Percentiles rank a stretch among this genome's conserved stretches.
phyloP scores from a whole-genome alignment of 2,888 invertebrate genomes.

The Dinocampus coccinellae region DNA sequence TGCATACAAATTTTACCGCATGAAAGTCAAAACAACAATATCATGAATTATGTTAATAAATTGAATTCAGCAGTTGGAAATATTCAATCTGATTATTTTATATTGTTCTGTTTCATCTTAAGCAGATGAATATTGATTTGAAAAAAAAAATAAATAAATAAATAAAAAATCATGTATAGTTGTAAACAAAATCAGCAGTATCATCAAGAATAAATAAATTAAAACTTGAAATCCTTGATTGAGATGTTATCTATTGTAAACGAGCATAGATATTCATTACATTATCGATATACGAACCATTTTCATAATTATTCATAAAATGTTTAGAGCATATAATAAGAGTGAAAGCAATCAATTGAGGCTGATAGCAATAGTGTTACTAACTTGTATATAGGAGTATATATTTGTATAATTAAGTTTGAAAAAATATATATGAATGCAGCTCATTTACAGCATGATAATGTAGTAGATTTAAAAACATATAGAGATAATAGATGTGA shows the following conservation, averaged over 20 bases:
- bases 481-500: constrained; percentile 49
- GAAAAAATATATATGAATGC: constrained; percentile 56
- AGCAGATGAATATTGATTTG: too few relatives aligned
- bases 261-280: too few relatives aligned
- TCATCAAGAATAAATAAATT: background rate
- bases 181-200: background rate
- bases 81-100: too few relatives aligned
- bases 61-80: background rate
- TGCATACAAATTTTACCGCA: too few relatives aligned
- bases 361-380: constrained; percentile 68
- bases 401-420: background rate
- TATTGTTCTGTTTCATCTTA: too few relatives aligned
- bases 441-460: constrained; percentile 69
- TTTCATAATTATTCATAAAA: constrained; percentile 26
- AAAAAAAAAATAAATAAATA: too few relatives aligned
- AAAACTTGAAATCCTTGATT: background rate
- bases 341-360: constrained; percentile 67
- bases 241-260: constrained; percentile 5
- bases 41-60: background rate
- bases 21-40: background rate
- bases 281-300: constrained; percentile 1
- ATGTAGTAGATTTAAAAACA: constrained; percentile 52
- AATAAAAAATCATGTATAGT: too few relatives aligned
- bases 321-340: constrained; percentile 55
- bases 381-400: constrained; percentile 50